phyloP scores from a whole-genome alignment of 2,113 vertebrate genomes.

The Coracopsis vasa region DNA sequence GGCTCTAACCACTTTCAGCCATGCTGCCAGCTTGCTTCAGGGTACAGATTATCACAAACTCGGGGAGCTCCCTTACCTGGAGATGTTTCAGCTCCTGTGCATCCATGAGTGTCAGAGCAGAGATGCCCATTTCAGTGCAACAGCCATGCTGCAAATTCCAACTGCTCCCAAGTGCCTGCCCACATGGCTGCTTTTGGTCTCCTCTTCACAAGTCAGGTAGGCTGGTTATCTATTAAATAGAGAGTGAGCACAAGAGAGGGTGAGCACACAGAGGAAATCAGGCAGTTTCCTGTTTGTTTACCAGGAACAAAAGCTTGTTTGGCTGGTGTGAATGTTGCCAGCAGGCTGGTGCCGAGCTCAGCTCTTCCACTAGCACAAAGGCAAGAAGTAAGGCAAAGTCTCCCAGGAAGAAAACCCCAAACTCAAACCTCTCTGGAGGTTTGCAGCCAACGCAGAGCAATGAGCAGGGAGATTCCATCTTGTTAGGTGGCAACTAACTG shows the following conservation, averaged over 20 bases:
- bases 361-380: not conserved
- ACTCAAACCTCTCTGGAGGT: not conserved
- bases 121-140: not conserved
- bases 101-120: not conserved
- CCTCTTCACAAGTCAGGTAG: not conserved
- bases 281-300: constrained; percentile 71
- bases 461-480: not conserved
- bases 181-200: not conserved
- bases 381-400: not conserved
- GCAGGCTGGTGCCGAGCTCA: not conserved
- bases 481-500: not conserved
- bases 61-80: not conserved
- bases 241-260: not conserved
- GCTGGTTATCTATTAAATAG: not conserved
- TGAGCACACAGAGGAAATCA: constrained; percentile 48
- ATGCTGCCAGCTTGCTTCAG: not conserved
- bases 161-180: not conserved
- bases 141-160: not conserved
- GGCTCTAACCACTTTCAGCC: not conserved
- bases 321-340: not conserved
- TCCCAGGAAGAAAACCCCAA: not conserved
- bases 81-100: not conserved
- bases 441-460: not conserved
- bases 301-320: constrained; percentile 15
- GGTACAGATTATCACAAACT: not conserved